Evolutionary conservation across 2,797 vertebrate species (phyloP), one percentile per base, ranked within the genome.

Genomic region (Oophaga sylvatica): DNA sequence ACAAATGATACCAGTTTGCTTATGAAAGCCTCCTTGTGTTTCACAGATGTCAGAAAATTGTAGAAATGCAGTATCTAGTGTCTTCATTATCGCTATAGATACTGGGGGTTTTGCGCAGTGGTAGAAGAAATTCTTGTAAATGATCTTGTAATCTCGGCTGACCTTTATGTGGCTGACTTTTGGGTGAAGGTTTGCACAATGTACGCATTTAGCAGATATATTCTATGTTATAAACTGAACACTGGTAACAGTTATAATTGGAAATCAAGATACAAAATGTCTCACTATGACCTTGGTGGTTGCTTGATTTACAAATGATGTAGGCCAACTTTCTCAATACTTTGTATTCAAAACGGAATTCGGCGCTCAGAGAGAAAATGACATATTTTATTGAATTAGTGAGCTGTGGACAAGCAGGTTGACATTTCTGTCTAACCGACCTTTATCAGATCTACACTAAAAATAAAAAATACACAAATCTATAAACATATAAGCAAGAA

Each of bases 1-100:
- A 41, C 57, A 84, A 26, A 84, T 76, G 17, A n/a, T 41, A 76
- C 22, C 22, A 68, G 63, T 53, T 83, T 22, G 26, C 67, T 57
- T 83, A 83, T 73, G 22, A 76, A 75, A 62, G 22, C 41, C 60
- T n/a, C 20, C n/a, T 12, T 75, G 56, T 87, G 75, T 68, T 57
- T 35, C 10, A 59, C n/a, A 62, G 19, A 73, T 76, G 68, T 59
- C 68, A 84, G 35, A 77, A 63, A 81, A 65, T 16, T 8, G 60
- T 48, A 65, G 63, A 81, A 62, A 65, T 65, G 79, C 31, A 26
- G 41, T 41, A 73, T 41, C 17, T 31, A 60, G 20, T 73, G 10
- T 71, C 48, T 83, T 83, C 13, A 83, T 71, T 73, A 83, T 73
- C 9, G 29, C 53, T 35, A 3, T 31, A 57, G 53, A 83, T 73